Percentiles rank a stretch among this genome's conserved stretches.
These are phyloP conservation scores for Netelia melanura DNA, from an alignment of 2,888 invertebrate species.

Conservation along the genomic window DNA sequence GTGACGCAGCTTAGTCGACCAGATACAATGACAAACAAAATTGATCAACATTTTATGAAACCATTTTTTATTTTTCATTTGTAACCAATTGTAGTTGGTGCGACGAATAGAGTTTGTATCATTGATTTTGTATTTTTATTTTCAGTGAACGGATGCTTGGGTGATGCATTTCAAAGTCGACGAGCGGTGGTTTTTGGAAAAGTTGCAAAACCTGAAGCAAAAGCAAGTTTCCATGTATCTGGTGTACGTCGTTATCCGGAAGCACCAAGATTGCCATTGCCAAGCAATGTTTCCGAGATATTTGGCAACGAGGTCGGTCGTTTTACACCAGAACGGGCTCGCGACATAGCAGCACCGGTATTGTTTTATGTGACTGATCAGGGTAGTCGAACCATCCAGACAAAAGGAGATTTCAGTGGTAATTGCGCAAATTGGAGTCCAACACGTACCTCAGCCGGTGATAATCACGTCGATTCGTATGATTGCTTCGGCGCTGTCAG, in stretches of 20 bases:
- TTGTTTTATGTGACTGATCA: slow-evolving; percentile 85
- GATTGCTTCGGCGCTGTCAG: slow-evolving; percentile 89
- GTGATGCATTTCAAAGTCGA: slow-evolving; percentile 6
- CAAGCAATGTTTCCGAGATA: slow-evolving; percentile 88
- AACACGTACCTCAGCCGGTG: slow-evolving; percentile 48
- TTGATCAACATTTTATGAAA: too few species aligned
- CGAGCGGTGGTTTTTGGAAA: slow-evolving; percentile 45
- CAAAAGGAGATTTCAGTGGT: slow-evolving; percentile 74
- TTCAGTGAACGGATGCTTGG: slow-evolving; percentile 49
- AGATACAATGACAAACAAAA: too few species aligned
- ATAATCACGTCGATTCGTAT: slow-evolving; percentile 88
- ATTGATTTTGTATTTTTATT: background rate
- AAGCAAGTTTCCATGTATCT: slow-evolving; percentile 84
- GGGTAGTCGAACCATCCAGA: slow-evolving; percentile 70
- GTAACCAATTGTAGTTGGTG: background rate
- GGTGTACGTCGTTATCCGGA: slow-evolving; percentile 86
- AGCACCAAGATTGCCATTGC: slow-evolving; percentile 86
- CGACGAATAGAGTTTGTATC: background rate
- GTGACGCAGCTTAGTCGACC: too few species aligned
- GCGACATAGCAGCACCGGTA: slow-evolving; percentile 88
- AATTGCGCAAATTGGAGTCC: slow-evolving; percentile 60
- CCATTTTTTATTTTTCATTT: too few species aligned
- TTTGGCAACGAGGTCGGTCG: slow-evolving; percentile 88
- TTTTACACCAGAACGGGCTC: slow-evolving; percentile 88
- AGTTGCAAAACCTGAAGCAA: slow-evolving; percentile 31